These are phyloP conservation scores for Trisateles emortualis DNA, from an alignment of 2,888 invertebrate genomes.

Conservation along the genomic window DNA sequence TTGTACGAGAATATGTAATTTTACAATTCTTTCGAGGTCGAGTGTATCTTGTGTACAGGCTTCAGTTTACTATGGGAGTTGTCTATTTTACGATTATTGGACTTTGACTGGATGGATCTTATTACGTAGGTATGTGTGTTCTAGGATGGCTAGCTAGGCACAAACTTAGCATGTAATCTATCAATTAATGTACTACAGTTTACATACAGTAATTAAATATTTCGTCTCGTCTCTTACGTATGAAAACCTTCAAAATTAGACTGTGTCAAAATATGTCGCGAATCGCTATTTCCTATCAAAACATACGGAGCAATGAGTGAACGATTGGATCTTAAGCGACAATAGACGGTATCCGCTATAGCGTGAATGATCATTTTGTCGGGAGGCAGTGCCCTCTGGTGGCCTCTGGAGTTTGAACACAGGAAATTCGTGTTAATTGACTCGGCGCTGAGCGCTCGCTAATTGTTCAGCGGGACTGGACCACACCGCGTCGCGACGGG, in stretches of 20 bases:
- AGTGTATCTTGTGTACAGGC: conserved; percentile 6
- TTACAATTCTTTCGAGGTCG: conserved; percentile 23
- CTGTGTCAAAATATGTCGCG: not conserved
- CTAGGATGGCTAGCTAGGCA: conserved; percentile 3
- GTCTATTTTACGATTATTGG: conserved; percentile 5
- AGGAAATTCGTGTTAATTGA: conserved; percentile 85
- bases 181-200: conserved; percentile 15
- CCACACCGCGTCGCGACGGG: conserved; percentile 66
- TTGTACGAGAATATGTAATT: conserved; percentile 16
- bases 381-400: conserved; percentile 67
- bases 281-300: not conserved
- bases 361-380: conserved; percentile 53
- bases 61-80: conserved; percentile 15
- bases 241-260: not conserved
- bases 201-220: not conserved
- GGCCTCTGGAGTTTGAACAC: conserved; percentile 70
- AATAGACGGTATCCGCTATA: conserved; percentile 48
- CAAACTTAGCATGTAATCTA: conserved; percentile 7
- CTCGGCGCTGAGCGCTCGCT: conserved; percentile 64
- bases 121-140: conserved; percentile 1
- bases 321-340: conserved; percentile 33
- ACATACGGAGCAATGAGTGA: not conserved
- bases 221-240: not conserved
- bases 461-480: conserved; percentile 78
- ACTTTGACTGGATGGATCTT: conserved; percentile 9